phyloP scores from a whole-genome alignment of 2,797 vertebrate species.

The Gymnothorax javanicus region DNA sequence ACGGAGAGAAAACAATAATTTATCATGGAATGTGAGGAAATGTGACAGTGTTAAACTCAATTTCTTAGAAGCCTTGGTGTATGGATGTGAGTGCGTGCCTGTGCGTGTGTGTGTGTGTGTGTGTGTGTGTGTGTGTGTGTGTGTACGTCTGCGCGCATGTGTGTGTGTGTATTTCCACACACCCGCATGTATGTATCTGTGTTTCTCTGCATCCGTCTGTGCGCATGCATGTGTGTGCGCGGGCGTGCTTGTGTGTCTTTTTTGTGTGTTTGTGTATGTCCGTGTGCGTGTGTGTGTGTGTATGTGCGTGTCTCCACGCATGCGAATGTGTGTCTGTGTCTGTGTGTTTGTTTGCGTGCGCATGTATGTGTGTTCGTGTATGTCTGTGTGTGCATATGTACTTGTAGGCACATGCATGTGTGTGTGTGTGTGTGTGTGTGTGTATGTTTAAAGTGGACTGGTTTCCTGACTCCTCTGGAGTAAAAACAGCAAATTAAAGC shows the following conservation, averaged over 20 bases:
- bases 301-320: neutral
- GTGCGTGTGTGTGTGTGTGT: neutral
- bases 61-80: no score
- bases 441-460: no score
- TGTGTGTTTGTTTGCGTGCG: neutral
- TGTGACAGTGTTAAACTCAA: no score
- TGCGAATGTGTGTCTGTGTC: neutral
- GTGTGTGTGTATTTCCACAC: neutral
- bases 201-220: no score
- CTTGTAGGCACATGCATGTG: neutral
- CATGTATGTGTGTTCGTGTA: neutral
- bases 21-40: no score
- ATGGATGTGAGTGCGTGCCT: conserved; percentile 1
- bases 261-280: neutral
- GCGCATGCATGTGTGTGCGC: neutral
- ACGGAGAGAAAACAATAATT: no score
- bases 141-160: neutral
- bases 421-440: neutral
- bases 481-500: no score
- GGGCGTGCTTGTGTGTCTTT: neutral
- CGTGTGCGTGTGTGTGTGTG: neutral
- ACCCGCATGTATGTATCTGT: no score
- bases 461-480: no score
- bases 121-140: conserved; percentile 24
- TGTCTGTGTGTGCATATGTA: neutral